Conservation (phyloP, 2,797 vertebrate species). For the Xerus rutilus region DNA sequence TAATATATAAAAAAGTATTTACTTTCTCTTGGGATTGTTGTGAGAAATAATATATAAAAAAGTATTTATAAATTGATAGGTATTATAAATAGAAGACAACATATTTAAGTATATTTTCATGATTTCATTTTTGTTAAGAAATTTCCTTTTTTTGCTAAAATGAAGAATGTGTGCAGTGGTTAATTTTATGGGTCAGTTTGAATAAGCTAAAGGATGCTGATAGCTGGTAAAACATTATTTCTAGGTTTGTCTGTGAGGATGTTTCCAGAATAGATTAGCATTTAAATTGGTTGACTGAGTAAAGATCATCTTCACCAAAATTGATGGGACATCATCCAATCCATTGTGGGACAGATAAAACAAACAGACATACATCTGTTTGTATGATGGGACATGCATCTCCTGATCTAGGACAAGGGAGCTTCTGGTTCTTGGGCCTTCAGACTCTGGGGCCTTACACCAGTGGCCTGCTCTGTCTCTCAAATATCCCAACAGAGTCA, state of each 20-base stretch:
- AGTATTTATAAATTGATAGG: not conserved
- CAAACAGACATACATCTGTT: not conserved
- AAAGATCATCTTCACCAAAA: not conserved
- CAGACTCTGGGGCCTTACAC: too few species aligned
- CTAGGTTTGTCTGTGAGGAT: not conserved
- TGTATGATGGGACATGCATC: not conserved
- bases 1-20: too few species aligned
- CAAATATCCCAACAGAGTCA: too few species aligned
- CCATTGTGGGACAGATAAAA: not conserved
- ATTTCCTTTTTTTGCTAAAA: not conserved
- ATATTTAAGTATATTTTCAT: not conserved
- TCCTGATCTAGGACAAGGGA: not conserved
- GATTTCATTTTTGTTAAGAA: not conserved
- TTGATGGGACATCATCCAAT: not conserved
- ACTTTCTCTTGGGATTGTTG: not conserved
- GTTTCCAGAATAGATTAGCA: not conserved
- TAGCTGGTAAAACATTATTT: not conserved
- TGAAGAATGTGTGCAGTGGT: not conserved
- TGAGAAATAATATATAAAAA: not conserved
- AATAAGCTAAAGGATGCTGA: not conserved
- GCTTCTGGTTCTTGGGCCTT: not conserved
- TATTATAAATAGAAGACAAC: not conserved
- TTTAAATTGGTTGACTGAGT: not conserved
- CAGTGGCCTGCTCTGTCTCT: not conserved
- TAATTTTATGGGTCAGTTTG: not conserved